Conservation (phyloP, 1,140 invertebrate species). For the Saccostrea echinata region DNA sequence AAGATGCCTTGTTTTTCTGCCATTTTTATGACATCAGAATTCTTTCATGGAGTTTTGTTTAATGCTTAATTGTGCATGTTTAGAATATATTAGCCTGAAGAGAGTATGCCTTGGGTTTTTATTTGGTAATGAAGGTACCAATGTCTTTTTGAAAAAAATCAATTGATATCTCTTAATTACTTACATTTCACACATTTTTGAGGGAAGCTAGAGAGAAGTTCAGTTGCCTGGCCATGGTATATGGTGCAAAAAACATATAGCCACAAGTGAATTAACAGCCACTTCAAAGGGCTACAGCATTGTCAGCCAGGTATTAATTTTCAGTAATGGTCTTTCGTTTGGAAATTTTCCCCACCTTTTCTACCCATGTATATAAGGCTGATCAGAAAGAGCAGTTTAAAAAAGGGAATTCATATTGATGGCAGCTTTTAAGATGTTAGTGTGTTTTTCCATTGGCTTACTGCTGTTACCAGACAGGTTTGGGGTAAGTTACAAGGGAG, state of each 20-base stretch:
- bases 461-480: too few relatives aligned
- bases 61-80: slow-evolving; percentile 5
- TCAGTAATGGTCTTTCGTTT: not conserved
- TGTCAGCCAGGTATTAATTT: not conserved
- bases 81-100: not conserved
- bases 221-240: not conserved
- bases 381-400: not conserved
- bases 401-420: too few relatives aligned
- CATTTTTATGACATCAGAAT: not conserved
- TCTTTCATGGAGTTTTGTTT: not conserved
- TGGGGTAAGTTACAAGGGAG: too few relatives aligned
- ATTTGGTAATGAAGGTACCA: not conserved
- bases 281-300: not conserved
- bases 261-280: not conserved
- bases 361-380: not conserved
- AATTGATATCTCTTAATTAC: not conserved
- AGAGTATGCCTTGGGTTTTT: not conserved
- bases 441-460: too few relatives aligned
- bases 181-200: not conserved
- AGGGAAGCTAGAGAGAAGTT: not conserved
- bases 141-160: not conserved
- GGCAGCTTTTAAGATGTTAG: too few relatives aligned
- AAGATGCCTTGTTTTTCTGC: not conserved
- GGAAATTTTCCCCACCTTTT: not conserved
- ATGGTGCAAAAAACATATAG: not conserved